A percentile compares a stretch with the other conserved stretches of the same genome.
phyloP scores from a whole-genome alignment of 2,113 vertebrate species.

The Arvicanthis niloticus region DNA sequence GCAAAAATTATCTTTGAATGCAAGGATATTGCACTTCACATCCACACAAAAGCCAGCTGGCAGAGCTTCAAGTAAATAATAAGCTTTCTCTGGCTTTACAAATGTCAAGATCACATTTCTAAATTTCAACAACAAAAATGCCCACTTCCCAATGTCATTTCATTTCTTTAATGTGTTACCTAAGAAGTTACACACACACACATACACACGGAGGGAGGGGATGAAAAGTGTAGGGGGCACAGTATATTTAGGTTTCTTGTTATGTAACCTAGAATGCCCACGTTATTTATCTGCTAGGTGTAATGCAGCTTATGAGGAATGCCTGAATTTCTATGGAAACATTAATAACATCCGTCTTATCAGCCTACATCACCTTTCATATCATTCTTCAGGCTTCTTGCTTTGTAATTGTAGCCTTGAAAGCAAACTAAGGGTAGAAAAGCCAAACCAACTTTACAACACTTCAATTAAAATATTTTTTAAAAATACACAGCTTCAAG shows the following conservation, averaged over 20 bases:
- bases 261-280: constrained; percentile 64
- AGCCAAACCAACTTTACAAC: constrained; percentile 57
- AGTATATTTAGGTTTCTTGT: constrained; percentile 64
- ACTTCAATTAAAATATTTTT: constrained; percentile 60
- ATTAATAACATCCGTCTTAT: constrained; percentile 72
- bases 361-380: constrained; percentile 63
- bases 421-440: constrained; percentile 66
- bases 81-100: constrained; percentile 47
- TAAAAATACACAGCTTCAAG: constrained; percentile 54
- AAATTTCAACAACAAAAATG: not conserved
- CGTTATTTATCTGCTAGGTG: constrained; percentile 61
- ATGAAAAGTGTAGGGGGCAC: not conserved
- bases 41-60: constrained; percentile 39
- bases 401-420: constrained; percentile 75
- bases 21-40: not conserved
- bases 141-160: not conserved
- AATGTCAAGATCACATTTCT: constrained; percentile 60
- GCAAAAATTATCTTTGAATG: constrained; percentile 63
- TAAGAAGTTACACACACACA: not conserved
- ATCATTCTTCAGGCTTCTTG: constrained; percentile 55
- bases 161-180: not conserved
- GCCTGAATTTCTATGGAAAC: constrained; percentile 73
- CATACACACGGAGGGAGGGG: not conserved
- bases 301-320: constrained; percentile 55
- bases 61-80: not conserved